Conservation (phyloP, 64 coral and sea anemone species). For the Dendrophyllia cribrosa region DNA sequence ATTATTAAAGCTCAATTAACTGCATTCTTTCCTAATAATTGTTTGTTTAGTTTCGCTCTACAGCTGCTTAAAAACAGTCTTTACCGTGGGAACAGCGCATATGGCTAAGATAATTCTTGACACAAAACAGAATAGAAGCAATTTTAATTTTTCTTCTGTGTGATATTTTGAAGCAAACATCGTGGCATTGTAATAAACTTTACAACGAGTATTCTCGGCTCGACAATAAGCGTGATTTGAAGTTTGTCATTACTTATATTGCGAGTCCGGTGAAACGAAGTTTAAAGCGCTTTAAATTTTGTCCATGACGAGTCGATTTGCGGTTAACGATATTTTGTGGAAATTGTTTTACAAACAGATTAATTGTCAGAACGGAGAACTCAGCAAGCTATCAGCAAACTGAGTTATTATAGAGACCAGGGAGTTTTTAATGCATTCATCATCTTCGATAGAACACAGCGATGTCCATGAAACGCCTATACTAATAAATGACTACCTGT, state of each 20-base stretch:
- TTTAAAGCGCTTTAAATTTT: neutral
- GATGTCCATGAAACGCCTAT: too few relatives aligned
- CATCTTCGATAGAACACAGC: too few relatives aligned
- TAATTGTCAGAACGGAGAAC: neutral
- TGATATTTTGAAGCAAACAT: neutral
- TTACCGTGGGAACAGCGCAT: constrained; percentile 76
- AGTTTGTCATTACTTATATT: neutral
- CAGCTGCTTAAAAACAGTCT: constrained; percentile 55
- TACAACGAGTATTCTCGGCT: too few relatives aligned
- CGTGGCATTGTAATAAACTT: neutral
- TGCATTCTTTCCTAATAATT: constrained; percentile 79
- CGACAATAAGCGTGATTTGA: neutral
- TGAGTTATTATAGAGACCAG: too few relatives aligned
- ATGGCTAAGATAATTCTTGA: constrained; percentile 26
- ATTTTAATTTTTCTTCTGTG: constrained; percentile 7
- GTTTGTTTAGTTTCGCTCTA: constrained; percentile 70
- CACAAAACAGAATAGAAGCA: constrained; percentile 19
- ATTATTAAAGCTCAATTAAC: constrained; percentile 64
- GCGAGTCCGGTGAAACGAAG: neutral
- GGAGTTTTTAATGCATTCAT: too few relatives aligned
- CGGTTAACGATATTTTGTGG: neutral
- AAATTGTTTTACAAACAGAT: constrained; percentile 1
- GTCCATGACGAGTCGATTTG: neutral
- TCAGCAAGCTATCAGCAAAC: too few relatives aligned
- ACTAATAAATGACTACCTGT: too few relatives aligned